Conservation (phyloP, 2,888 invertebrate species). For the Ophion ventricosus region DNA sequence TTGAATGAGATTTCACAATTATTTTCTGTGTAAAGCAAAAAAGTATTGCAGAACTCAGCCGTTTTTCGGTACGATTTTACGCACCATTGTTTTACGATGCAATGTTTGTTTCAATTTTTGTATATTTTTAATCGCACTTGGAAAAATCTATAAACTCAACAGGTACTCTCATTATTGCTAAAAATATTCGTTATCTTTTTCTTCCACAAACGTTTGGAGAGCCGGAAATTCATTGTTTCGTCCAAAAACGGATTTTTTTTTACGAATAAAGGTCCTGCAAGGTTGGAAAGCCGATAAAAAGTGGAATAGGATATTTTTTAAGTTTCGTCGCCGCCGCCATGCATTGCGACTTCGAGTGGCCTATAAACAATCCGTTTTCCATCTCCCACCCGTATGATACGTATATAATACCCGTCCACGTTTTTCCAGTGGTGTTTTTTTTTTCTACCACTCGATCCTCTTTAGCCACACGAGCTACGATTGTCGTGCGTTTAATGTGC, state of each 20-base stretch:
- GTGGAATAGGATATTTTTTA: slow-evolving; percentile 24
- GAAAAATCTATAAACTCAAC: not conserved
- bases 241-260: slow-evolving; percentile 23
- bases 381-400: slow-evolving; percentile 17
- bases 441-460: slow-evolving; percentile 19
- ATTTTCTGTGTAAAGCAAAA: no score
- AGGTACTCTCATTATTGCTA: not conserved
- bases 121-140: not conserved
- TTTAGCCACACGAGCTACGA: slow-evolving; percentile 29
- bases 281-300: not conserved
- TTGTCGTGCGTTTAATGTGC: slow-evolving; percentile 46
- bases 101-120: no score
- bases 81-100: no score
- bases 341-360: slow-evolving; percentile 68
- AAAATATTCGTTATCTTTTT: not conserved
- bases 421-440: slow-evolving; percentile 54
- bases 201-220: not conserved
- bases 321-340: slow-evolving; percentile 48
- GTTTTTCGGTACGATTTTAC: no score
- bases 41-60: no score
- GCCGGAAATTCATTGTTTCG: slow-evolving; percentile 9
- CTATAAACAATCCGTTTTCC: slow-evolving; percentile 71
- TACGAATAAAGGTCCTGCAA: not conserved
- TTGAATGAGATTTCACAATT: no score
- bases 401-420: slow-evolving; percentile 48